A percentile compares a stretch with the other conserved stretches of the same genome.
Evolutionary conservation across 2,113 vertebrate species (phyloP).

Genomic region (Panthera leo): DNA sequence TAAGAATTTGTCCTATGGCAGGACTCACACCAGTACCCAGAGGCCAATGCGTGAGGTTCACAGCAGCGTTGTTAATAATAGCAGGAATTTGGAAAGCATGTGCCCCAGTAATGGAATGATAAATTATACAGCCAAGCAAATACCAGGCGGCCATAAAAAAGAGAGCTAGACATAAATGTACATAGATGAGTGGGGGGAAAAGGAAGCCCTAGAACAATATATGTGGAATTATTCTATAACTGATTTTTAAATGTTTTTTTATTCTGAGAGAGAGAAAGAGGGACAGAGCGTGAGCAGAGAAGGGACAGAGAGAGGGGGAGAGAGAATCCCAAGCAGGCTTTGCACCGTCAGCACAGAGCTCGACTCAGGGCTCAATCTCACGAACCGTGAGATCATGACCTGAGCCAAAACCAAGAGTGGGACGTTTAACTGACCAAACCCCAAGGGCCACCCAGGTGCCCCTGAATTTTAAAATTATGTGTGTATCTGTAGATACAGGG

Average conservation of each 20-base stretch:
- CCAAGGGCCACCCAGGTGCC: too few species aligned
- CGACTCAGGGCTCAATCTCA: too few species aligned
- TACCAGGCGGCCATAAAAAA: neutral
- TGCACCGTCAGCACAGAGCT: too few species aligned
- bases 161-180: neutral
- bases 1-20: neutral
- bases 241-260: neutral
- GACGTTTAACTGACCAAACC: too few species aligned
- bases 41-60: neutral
- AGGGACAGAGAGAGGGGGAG: too few species aligned
- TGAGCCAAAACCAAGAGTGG: too few species aligned
- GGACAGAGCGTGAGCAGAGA: too few species aligned
- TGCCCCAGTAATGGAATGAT: neutral
- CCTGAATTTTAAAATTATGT: neutral
- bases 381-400: too few species aligned
- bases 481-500: neutral
- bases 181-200: neutral
- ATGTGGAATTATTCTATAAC: neutral
- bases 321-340: too few species aligned
- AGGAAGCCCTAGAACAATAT: neutral
- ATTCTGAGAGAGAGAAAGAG: too few species aligned
- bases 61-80: neutral
- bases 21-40: neutral
- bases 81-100: neutral
- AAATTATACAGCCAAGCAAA: neutral